Evolutionary conservation across 1,140 invertebrate genomes (phyloP).

Genomic region (Drosophila sproati): DNA sequence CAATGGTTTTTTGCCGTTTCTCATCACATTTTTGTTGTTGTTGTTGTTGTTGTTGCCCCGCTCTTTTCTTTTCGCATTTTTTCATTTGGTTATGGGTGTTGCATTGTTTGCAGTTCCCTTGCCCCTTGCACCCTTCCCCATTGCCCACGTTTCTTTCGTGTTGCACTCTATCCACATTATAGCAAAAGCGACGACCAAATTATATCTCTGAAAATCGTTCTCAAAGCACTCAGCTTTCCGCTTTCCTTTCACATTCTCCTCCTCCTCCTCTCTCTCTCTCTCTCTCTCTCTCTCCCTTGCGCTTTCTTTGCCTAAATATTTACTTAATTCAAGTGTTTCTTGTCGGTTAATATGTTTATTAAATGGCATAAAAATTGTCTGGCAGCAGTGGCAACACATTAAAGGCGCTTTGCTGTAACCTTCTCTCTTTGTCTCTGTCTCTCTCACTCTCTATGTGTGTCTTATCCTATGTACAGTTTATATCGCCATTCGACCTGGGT

Average conservation of each 20-base stretch:
- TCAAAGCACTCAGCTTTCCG: conserved; percentile 3
- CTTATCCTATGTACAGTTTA: conserved; percentile 6
- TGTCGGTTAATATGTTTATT: conserved; percentile 26
- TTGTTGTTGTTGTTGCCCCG: background rate
- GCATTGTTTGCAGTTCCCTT: conserved; percentile 19
- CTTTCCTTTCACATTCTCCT: background rate
- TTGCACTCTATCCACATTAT: too few species aligned
- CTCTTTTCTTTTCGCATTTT: background rate
- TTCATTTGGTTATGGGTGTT: conserved; percentile 24
- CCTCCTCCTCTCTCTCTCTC: background rate
- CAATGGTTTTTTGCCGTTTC: conserved; percentile 64
- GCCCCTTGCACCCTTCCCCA: background rate
- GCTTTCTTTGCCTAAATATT: conserved; percentile 30
- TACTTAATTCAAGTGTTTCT: conserved; percentile 42
- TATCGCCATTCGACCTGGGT: background rate
- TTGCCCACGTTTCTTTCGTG: too few species aligned
- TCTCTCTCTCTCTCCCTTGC: background rate
- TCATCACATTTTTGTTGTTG: conserved; percentile 22
- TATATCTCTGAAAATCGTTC: background rate
- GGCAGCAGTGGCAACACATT: conserved; percentile 26
- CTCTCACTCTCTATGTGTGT: background rate
- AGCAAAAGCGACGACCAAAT: conserved; percentile 8
- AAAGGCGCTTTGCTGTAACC: conserved; percentile 3
- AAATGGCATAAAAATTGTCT: conserved; percentile 35
- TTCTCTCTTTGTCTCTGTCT: background rate